A percentile compares a stretch with the other conserved stretches of the same genome.
Evolutionary conservation across 2,888 invertebrate species (phyloP).

Genomic region (Notocelia uddmanniana): DNA sequence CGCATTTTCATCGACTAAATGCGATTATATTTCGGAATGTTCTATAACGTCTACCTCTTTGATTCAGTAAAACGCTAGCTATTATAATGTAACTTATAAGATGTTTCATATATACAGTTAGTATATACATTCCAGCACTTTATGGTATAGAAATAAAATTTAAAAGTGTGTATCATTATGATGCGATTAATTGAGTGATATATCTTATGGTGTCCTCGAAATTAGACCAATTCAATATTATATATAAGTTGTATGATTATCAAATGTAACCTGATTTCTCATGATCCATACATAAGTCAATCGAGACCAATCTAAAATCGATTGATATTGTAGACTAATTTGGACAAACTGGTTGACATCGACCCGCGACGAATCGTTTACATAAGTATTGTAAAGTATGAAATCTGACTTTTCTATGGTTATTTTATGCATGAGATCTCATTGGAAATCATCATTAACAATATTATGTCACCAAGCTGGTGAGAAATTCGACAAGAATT

Average conservation of each 20-base stretch:
- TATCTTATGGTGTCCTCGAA: not conserved
- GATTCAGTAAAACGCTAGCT: too few relatives aligned
- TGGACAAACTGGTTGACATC: slow-evolving; percentile 25
- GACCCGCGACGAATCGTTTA: slow-evolving; percentile 35
- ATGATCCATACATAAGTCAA: slow-evolving; percentile 24
- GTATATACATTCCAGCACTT: too few relatives aligned
- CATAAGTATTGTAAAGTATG: slow-evolving; percentile 37
- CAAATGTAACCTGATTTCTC: not conserved
- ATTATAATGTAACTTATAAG: too few relatives aligned
- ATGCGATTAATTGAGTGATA: not conserved
- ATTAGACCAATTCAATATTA: slow-evolving; percentile 11
- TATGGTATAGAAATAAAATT: too few relatives aligned
- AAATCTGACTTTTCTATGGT: slow-evolving; percentile 29
- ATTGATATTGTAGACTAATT: slow-evolving; percentile 29
- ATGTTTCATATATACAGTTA: too few relatives aligned
- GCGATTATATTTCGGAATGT: not conserved
- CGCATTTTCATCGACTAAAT: too few relatives aligned
- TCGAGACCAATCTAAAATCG: slow-evolving; percentile 15
- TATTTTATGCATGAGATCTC: slow-evolving; percentile 34
- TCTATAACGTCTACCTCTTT: not conserved
- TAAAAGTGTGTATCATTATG: too few relatives aligned
- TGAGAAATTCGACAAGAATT: not conserved
- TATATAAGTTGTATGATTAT: not conserved
- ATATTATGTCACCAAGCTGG: slow-evolving; percentile 31
- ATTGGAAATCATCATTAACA: slow-evolving; percentile 30